phyloP scores from a whole-genome alignment of 2,797 vertebrate species.

The Ptychobarbus kaznakovi region DNA sequence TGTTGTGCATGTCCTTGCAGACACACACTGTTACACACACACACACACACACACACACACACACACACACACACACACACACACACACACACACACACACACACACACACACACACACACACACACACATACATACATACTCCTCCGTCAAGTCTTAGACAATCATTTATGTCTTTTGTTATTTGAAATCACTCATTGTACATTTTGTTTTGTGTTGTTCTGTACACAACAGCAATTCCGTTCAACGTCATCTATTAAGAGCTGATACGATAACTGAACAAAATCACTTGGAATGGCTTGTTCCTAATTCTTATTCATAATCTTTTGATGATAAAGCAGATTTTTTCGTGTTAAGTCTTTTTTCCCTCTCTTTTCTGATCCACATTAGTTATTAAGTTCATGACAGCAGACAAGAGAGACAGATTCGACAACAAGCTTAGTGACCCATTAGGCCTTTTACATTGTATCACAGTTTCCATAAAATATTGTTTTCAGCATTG shows the following conservation, averaged over 20 bases:
- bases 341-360: neutral
- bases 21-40: too few relatives aligned
- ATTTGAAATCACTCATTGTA: neutral
- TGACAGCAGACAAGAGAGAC: neutral
- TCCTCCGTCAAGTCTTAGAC: neutral
- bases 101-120: neutral
- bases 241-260: neutral
- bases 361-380: neutral
- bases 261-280: neutral
- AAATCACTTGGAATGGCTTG: conserved; percentile 10
- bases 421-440: neutral
- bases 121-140: neutral
- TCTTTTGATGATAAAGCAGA: conserved; percentile 8
- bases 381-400: neutral
- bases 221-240: neutral
- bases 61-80: neutral
- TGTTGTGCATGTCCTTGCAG: too few relatives aligned
- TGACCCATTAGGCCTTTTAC: neutral
- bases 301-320: neutral
- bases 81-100: neutral
- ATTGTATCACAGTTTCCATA: neutral
- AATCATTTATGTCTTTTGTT: neutral
- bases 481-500: neutral
- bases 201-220: neutral
- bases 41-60: neutral